These are phyloP conservation scores for Eustalomyia histrio DNA, from an alignment of 2,888 invertebrate species.

Conservation along the genomic window DNA sequence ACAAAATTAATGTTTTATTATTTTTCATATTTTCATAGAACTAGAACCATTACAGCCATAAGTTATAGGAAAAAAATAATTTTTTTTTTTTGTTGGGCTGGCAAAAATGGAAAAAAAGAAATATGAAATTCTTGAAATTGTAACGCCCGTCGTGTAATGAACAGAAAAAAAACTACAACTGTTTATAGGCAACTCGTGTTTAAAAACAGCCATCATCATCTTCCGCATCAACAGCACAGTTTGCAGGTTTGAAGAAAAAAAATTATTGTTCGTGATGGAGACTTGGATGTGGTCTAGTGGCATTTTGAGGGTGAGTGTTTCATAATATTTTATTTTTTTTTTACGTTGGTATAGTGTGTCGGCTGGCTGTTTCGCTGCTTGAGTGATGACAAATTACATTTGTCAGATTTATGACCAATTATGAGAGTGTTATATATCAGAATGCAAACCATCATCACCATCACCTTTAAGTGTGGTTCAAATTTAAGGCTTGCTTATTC, in stretches of 20 bases:
- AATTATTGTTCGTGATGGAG: slow-evolving; percentile 29
- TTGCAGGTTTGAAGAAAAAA: slow-evolving; percentile 29
- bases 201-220: slow-evolving; percentile 14
- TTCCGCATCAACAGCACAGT: slow-evolving; percentile 17
- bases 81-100: slow-evolving; percentile 19
- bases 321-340: slow-evolving; percentile 2
- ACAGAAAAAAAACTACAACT: slow-evolving; percentile 1
- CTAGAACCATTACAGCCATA: slow-evolving; percentile 22
- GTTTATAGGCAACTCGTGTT: slow-evolving; percentile 17
- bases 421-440: slow-evolving; percentile 78
- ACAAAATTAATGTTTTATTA: slow-evolving; percentile 45
- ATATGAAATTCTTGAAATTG: slow-evolving; percentile 11
- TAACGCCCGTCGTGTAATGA: slow-evolving; percentile 46
- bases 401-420: slow-evolving; percentile 79
- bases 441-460: slow-evolving; percentile 53
- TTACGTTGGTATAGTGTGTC: background rate
- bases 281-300: slow-evolving; percentile 21
- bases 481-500: slow-evolving; percentile 49
- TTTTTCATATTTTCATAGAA: slow-evolving; percentile 36
- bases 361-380: slow-evolving; percentile 68
- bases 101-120: background rate
- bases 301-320: slow-evolving; percentile 13
- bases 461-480: slow-evolving; percentile 51
- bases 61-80: slow-evolving; percentile 28
- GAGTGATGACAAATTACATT: slow-evolving; percentile 78